Percentiles rank a stretch among this genome's conserved stretches.
phyloP scores from a whole-genome alignment of 2,113 vertebrate genomes.

The Campylorhamphus procurvoides region DNA sequence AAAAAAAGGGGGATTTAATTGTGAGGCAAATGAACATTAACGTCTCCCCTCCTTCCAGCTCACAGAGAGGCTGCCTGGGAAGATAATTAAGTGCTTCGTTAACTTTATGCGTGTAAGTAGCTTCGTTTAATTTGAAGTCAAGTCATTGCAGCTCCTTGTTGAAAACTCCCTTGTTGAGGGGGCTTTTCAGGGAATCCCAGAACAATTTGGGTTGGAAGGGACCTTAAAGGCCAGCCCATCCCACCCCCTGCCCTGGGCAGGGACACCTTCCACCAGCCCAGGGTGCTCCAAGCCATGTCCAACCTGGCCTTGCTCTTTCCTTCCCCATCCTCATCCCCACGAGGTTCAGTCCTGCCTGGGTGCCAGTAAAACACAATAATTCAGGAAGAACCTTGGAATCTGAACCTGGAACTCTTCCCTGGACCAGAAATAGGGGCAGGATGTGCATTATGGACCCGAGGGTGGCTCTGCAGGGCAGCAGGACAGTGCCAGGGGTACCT shows the following conservation, averaged over 20 bases:
- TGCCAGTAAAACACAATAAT: not conserved
- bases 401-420: not conserved
- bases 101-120: conserved; percentile 4
- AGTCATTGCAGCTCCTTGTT: not conserved
- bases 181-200: not conserved
- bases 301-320: not conserved
- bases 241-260: too few relatives aligned
- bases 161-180: not conserved
- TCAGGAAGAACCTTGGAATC: not conserved
- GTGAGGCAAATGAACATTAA: not conserved
- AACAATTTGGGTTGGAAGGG: not conserved
- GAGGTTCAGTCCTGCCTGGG: not conserved
- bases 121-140: not conserved
- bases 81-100: conserved; percentile 11
- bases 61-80: not conserved
- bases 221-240: not conserved
- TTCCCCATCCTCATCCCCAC: not conserved
- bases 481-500: not conserved
- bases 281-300: too few relatives aligned
- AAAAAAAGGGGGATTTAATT: not conserved
- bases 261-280: not conserved
- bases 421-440: not conserved
- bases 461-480: not conserved
- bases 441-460: not conserved
- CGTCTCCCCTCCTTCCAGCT: not conserved